phyloP scores from a whole-genome alignment of 2,888 invertebrate species.

The Conops quadrifasciatus region DNA sequence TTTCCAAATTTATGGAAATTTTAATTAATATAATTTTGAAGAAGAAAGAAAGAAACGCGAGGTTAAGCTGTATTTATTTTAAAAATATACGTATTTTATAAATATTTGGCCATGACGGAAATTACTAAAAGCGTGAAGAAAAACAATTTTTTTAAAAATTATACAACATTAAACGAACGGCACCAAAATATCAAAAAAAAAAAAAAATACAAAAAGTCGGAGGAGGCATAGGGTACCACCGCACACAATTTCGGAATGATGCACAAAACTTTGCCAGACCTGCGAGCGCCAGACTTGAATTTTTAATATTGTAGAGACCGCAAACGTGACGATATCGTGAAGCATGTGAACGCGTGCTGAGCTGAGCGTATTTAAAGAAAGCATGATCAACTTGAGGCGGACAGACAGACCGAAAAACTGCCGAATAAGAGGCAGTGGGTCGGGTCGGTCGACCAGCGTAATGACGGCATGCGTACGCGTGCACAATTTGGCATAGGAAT shows the following conservation, averaged over 20 bases:
- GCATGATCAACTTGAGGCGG: conserved; percentile 12
- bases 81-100: no score
- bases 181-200: conserved; percentile 35
- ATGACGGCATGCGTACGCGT: background rate
- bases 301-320: conserved; percentile 40
- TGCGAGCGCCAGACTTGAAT: conserved; percentile 45
- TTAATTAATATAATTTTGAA: no score
- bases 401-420: conserved; percentile 28
- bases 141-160: no score
- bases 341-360: background rate
- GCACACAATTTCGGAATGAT: conserved; percentile 14
- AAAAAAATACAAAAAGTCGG: background rate
- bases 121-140: no score
- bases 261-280: conserved; percentile 40
- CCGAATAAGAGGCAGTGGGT: background rate
- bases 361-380: conserved; percentile 23
- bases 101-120: no score
- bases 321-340: conserved; percentile 25
- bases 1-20: no score
- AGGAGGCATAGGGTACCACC: no score
- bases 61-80: no score
- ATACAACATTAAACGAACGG: no score
- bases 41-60: no score
- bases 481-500: background rate
- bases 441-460: conserved; percentile 4